Percentiles rank a stretch among this genome's conserved stretches.
Evolutionary conservation across 2,113 vertebrate genomes (phyloP).

Genomic region (Sebastes fasciatus): DNA sequence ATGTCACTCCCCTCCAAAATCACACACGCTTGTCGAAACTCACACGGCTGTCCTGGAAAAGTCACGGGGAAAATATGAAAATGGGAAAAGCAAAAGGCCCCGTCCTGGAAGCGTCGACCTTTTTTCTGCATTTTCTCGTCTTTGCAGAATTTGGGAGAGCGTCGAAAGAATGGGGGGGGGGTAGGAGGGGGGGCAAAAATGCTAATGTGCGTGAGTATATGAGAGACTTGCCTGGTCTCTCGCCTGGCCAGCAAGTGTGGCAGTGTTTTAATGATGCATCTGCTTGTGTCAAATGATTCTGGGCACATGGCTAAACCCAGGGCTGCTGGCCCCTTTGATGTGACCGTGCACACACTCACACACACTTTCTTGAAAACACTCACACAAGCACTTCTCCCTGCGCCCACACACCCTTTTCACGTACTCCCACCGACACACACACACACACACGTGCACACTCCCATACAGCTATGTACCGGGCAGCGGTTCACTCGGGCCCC

Average conservation of each 20-base stretch:
- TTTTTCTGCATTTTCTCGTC: slow-evolving; percentile 43
- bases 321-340: slow-evolving; percentile 84
- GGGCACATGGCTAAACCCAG: slow-evolving; percentile 84
- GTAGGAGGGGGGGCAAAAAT: slow-evolving; percentile 33
- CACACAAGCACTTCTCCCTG: slow-evolving; percentile 49
- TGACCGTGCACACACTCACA: slow-evolving; percentile 59
- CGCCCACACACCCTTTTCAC: slow-evolving; percentile 36
- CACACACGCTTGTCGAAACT: slow-evolving; percentile 66
- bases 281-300: slow-evolving; percentile 86
- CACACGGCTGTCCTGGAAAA: slow-evolving; percentile 56
- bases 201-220: slow-evolving; percentile 63
- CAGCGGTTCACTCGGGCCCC: slow-evolving; percentile 81
- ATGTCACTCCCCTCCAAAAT: slow-evolving; percentile 49
- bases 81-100: slow-evolving; percentile 30
- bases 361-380: slow-evolving; percentile 64
- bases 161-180: slow-evolving; percentile 39
- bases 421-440: slow-evolving; percentile 25
- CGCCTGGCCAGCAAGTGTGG: slow-evolving; percentile 71
- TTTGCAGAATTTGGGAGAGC: slow-evolving; percentile 69
- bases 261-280: slow-evolving; percentile 87
- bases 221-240: slow-evolving; percentile 72
- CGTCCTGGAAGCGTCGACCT: slow-evolving; percentile 41
- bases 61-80: slow-evolving; percentile 45
- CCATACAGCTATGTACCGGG: slow-evolving; percentile 73
- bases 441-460: slow-evolving; percentile 52